These are phyloP conservation scores for Probosciger aterrimus DNA, from an alignment of 2,113 vertebrate genomes.

Conservation along the genomic window DNA sequence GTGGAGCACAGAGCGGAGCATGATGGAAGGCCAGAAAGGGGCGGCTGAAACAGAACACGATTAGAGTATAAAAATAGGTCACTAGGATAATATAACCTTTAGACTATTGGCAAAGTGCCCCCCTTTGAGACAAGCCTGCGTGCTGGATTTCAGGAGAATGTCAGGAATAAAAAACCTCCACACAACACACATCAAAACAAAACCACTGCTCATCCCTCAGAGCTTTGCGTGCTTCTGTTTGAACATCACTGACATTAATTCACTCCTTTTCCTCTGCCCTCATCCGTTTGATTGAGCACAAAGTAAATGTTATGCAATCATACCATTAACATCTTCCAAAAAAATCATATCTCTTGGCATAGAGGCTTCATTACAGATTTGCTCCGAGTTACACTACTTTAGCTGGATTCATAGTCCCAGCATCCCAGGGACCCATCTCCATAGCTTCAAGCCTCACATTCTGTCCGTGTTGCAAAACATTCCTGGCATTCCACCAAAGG, in stretches of 20 bases:
- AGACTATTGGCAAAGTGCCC: conserved; percentile 54
- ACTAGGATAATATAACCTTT: conserved; percentile 70
- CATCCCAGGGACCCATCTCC: conserved; percentile 4
- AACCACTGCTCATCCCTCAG: conserved; percentile 22
- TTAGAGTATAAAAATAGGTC: conserved; percentile 66
- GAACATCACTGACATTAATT: conserved; percentile 43
- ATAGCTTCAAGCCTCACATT: neutral
- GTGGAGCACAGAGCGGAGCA: neutral
- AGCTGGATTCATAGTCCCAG: neutral
- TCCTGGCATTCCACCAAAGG: neutral
- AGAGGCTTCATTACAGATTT: conserved; percentile 26
- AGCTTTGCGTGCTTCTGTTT: conserved; percentile 51
- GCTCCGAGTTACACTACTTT: neutral
- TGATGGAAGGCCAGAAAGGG: conserved; percentile 35
- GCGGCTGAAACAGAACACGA: neutral
- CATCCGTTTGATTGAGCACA: conserved; percentile 30
- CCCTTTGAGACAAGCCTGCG: conserved; percentile 24
- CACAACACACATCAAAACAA: conserved; percentile 38
- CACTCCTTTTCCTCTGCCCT: conserved; percentile 32
- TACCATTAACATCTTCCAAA: conserved; percentile 23
- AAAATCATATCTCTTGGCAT: conserved; percentile 16
- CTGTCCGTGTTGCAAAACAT: conserved; percentile 12
- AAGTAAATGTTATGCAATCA: conserved; percentile 33
- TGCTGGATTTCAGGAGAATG: conserved; percentile 39
- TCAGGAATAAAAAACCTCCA: conserved; percentile 6